Conservation (phyloP, 2,888 invertebrate genomes). For the Slavum lentiscoides region DNA sequence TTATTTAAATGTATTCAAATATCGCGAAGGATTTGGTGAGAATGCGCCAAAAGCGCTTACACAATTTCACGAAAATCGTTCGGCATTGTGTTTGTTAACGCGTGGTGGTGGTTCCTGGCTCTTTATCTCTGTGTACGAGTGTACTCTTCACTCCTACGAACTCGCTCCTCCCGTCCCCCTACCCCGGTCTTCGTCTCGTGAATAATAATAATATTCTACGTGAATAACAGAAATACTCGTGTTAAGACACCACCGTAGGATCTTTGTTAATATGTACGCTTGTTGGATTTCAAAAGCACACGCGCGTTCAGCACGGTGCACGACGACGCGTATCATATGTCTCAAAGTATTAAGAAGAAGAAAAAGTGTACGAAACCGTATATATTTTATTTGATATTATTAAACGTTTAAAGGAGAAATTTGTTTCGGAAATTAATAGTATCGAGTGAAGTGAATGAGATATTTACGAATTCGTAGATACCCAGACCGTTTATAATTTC, state of each 20-base stretch:
- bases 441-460: too few relatives aligned
- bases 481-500: too few relatives aligned
- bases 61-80: conserved; percentile 38
- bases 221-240: neutral
- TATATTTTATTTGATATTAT: too few relatives aligned
- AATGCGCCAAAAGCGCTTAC: conserved; percentile 37
- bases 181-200: neutral
- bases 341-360: too few relatives aligned
- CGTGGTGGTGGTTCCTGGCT: neutral
- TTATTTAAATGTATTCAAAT: conserved; percentile 49
- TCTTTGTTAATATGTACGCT: neutral
- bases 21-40: conserved; percentile 31
- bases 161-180: too few relatives aligned
- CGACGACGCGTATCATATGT: too few relatives aligned
- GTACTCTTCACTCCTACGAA: neutral
- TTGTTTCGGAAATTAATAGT: too few relatives aligned
- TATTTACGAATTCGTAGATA: too few relatives aligned
- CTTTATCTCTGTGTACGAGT: neutral
- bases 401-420: too few relatives aligned
- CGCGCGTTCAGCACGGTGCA: neutral
- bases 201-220: conserved; percentile 18
- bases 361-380: too few relatives aligned
- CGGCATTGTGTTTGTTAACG: conserved; percentile 40
- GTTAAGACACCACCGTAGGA: conserved; percentile 2
- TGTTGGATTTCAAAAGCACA: conserved; percentile 5